phyloP scores from a whole-genome alignment of 2,113 vertebrate genomes.

The Cichladusa arquata region DNA sequence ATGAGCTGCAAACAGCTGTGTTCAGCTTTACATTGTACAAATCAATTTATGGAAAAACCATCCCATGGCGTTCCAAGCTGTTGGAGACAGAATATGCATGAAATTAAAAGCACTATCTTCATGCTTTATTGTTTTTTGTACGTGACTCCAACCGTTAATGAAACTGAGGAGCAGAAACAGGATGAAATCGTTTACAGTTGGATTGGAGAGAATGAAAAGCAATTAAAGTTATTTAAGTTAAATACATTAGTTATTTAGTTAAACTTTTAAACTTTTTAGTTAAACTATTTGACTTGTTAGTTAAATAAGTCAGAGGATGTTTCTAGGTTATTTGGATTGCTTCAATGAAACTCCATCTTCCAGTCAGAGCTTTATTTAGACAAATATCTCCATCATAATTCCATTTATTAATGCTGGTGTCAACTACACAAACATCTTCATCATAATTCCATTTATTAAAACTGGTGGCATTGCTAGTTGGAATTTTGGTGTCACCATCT shows the following conservation, averaged over 20 bases:
- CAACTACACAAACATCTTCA: background rate
- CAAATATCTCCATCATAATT: background rate
- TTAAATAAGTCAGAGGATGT: background rate
- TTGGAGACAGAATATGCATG: background rate
- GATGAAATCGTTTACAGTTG: background rate
- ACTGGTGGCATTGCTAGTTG: background rate
- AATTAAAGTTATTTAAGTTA: background rate
- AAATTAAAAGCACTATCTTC: background rate
- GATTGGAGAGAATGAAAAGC: background rate
- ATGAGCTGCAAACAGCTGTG: background rate
- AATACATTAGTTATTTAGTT: background rate
- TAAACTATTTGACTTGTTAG: no score
- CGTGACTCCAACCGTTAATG: background rate
- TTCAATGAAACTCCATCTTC: background rate
- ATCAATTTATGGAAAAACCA: background rate
- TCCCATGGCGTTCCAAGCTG: rapidly evolving
- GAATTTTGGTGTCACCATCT: background rate
- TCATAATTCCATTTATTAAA: background rate
- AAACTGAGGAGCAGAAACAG: background rate
- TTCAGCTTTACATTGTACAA: background rate
- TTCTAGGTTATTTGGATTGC: background rate
- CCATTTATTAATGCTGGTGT: background rate
- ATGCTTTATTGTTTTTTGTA: background rate
- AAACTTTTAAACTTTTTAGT: no score
- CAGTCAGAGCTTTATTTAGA: background rate